Conservation (phyloP, 2,797 vertebrate species). For the Enteromius mattozi region DNA sequence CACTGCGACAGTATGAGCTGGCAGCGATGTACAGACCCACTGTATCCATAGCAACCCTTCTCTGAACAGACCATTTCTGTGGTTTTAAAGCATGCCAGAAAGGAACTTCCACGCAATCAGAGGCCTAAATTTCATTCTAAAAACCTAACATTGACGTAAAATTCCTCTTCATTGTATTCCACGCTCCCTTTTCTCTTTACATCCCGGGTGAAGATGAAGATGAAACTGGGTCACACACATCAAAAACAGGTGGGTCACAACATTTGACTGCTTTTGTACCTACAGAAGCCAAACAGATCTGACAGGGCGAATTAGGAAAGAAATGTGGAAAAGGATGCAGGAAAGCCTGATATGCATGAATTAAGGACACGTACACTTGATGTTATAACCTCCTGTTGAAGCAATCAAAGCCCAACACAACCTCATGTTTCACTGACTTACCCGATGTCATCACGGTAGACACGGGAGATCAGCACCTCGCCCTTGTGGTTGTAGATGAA, state of each 20-base stretch:
- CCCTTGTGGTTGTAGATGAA: constrained; percentile 94
- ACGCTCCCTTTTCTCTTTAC: background rate
- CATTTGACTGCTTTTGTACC: background rate
- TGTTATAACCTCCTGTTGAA: background rate
- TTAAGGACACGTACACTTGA: background rate
- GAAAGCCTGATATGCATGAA: background rate
- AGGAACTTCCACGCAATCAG: background rate
- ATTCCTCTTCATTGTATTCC: background rate
- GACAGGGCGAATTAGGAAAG: background rate
- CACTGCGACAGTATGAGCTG: constrained; percentile 42
- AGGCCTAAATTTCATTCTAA: background rate
- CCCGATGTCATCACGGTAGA: constrained; percentile 92
- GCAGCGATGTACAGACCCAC: constrained; percentile 39
- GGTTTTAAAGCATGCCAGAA: background rate
- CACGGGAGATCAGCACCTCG: constrained; percentile 91
- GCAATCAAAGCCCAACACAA: background rate
- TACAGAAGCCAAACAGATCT: background rate
- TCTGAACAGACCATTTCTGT: constrained; percentile 28
- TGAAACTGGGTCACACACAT: background rate
- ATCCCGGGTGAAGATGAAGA: background rate
- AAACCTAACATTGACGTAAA: background rate
- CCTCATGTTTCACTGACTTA: constrained; percentile 70
- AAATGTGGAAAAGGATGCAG: background rate
- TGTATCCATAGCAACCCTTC: constrained; percentile 57
- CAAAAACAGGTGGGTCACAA: background rate